Conservation (phyloP, 1,140 invertebrate genomes). For the Ceratoteleas bidentatus region DNA sequence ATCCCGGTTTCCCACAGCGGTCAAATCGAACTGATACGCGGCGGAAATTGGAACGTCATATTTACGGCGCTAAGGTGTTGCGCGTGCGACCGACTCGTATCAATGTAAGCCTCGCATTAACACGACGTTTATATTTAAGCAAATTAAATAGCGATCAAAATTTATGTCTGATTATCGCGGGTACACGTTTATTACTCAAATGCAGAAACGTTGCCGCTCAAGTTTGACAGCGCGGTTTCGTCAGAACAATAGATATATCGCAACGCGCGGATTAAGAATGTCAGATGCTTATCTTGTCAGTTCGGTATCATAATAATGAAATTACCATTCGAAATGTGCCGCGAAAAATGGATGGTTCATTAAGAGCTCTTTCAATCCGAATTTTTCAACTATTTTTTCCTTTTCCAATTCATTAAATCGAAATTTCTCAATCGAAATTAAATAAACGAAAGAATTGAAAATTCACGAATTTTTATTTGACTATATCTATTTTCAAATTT, state of each 20-base stretch:
- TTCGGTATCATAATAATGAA: slow-evolving; percentile 43
- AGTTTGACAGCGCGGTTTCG: slow-evolving; percentile 49
- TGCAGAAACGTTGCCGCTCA: slow-evolving; percentile 27
- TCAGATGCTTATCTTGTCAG: slow-evolving; percentile 51
- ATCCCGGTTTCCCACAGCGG: slow-evolving; percentile 30
- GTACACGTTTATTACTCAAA: slow-evolving; percentile 41
- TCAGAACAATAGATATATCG: slow-evolving; percentile 49
- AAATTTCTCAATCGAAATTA: neutral
- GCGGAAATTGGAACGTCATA: slow-evolving; percentile 28
- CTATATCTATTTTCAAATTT: too few relatives aligned
- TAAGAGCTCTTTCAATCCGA: slow-evolving; percentile 14
- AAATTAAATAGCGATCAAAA: slow-evolving; percentile 46
- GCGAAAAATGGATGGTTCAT: slow-evolving; percentile 19
- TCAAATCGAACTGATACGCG: slow-evolving; percentile 19
- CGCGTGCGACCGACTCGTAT: slow-evolving; percentile 15
- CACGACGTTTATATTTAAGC: slow-evolving; percentile 43
- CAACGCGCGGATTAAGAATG: slow-evolving; percentile 27
- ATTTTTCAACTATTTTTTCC: too few relatives aligned
- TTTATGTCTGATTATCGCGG: slow-evolving; percentile 29
- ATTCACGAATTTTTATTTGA: too few relatives aligned
- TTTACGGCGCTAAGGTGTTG: slow-evolving; percentile 12
- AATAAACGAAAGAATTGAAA: too few relatives aligned
- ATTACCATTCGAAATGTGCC: slow-evolving; percentile 25
- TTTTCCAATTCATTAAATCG: too few relatives aligned
- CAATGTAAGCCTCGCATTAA: slow-evolving; percentile 20